Evolutionary conservation across 2,888 invertebrate species (phyloP), one percentile per base, ranked within the genome.

Genomic region (Conops quadrifasciatus): DNA sequence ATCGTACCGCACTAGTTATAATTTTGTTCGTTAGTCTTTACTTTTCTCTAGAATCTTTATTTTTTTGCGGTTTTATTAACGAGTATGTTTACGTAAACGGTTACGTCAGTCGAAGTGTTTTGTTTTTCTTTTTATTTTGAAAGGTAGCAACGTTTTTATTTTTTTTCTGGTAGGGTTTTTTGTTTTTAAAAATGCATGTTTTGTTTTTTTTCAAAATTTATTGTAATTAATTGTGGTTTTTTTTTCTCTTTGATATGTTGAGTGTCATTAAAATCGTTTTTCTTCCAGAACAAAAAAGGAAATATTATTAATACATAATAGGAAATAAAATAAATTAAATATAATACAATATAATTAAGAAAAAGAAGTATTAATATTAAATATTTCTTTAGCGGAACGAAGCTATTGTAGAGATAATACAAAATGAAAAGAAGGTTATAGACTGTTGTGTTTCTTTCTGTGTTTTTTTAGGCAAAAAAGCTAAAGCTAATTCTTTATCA

Each of bases 141-240:
- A 60, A 59, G 59, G 30, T 67, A 59, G 59, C 26, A 28, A 47
- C 28, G 49, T 45, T 59, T 30, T 36, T 30, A 21, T 36, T 56
- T 63, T 62, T 45, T 45, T 16, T 30, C n/a, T n/a, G n/a, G n/a
- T n/a, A n/a, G n/a, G n/a, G n/a, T 59, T 67, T 67, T 21, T 63
- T 45, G 65, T 58, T 69, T 67, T 45, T 11, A 45, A 28, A 47
- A 49, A 49, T 7, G 53, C 53, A 21, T 7, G 24, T 28, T 58
- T 58, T 58, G 11, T 24, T 2, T 11, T 13, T 24, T 28, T 24
- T 58, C 36, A 36, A 58, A 58, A 28, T 56, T n/a, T 24, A 58
- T 26, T 53, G 19, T n/a, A n/a, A 53, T 21, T 58, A 58, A 58
- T 58, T 58, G 58, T 58, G 4, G 36, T 36, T 1, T 21, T 36